Conservation (phyloP, 1,140 invertebrate species). For the Drosophila truncata region DNA sequence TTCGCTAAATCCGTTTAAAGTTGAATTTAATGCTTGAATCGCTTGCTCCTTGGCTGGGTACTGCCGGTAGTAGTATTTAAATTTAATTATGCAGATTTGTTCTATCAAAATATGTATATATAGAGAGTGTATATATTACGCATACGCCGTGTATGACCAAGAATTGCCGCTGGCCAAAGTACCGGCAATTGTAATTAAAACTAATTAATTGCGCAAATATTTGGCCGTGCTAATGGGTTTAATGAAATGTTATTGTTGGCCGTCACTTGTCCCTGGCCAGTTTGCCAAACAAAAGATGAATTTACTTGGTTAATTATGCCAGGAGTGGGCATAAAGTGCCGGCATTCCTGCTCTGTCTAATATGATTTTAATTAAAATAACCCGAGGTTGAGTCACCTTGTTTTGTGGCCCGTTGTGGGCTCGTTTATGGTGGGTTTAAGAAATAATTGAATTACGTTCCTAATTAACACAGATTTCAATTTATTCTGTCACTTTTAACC, state of each 20-base stretch:
- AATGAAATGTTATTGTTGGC: slow-evolving; percentile 72
- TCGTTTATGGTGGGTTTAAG: slow-evolving; percentile 6
- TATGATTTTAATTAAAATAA: slow-evolving; percentile 46
- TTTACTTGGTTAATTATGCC: slow-evolving; percentile 55
- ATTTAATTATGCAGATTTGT: slow-evolving; percentile 53
- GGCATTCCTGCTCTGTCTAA: slow-evolving; percentile 30
- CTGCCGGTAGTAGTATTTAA: slow-evolving; percentile 24
- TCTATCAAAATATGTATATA: slow-evolving; percentile 8
- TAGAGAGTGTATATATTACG: slow-evolving; percentile 23
- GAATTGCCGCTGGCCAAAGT: slow-evolving; percentile 31
- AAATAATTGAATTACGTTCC: slow-evolving; percentile 29
- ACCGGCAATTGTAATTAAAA: slow-evolving; percentile 65
- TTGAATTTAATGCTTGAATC: slow-evolving; percentile 43
- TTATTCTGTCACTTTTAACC: slow-evolving; percentile 5
- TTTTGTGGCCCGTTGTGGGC: background rate
- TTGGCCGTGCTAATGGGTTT: slow-evolving; percentile 70
- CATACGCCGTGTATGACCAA: slow-evolving; percentile 37
- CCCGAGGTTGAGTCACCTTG: slow-evolving; percentile 20
- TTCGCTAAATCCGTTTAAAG: slow-evolving; percentile 57
- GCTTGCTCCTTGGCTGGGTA: background rate
- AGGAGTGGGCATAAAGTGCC: slow-evolving; percentile 15
- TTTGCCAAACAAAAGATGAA: slow-evolving; percentile 48
- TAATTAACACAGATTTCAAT: slow-evolving; percentile 23
- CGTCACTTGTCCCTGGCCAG: slow-evolving; percentile 42
- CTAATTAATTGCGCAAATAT: slow-evolving; percentile 74